These are phyloP conservation scores for Nasonovia ribisnigri DNA, from an alignment of 2,888 invertebrate species.

Conservation along the genomic window DNA sequence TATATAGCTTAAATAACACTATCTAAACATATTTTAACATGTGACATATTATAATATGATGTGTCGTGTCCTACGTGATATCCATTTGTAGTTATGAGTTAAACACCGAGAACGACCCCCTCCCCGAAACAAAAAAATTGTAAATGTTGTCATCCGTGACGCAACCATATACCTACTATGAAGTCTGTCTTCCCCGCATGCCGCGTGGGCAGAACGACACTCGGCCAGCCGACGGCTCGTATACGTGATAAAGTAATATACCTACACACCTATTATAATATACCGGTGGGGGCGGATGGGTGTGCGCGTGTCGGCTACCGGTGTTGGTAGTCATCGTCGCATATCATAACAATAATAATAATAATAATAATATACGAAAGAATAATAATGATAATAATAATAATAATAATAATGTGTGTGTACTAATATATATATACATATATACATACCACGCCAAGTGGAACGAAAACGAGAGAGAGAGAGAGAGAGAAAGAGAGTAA, in stretches of 20 bases:
- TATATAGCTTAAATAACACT: too few relatives aligned
- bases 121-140: background rate
- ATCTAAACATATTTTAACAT: too few relatives aligned
- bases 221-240: background rate
- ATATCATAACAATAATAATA: slow-evolving; percentile 16
- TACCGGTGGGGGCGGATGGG: slow-evolving; percentile 38
- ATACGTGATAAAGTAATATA: background rate
- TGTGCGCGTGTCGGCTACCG: slow-evolving; percentile 54
- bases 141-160: background rate
- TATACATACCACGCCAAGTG: background rate
- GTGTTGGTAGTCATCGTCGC: slow-evolving; percentile 21
- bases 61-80: background rate
- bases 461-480: background rate
- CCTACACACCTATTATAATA: background rate
- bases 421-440: background rate
- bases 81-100: background rate
- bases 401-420: too few relatives aligned
- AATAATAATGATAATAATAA: slow-evolving; percentile 40
- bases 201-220: background rate
- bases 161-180: background rate
- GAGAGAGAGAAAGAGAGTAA: background rate
- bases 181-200: background rate
- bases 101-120: background rate
- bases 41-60: too few relatives aligned
- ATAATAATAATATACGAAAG: background rate